A percentile compares a stretch with the other conserved stretches of the same genome.
Conservation (phyloP, 1,140 invertebrate genomes). For the Macrobrachium nipponense region DNA sequence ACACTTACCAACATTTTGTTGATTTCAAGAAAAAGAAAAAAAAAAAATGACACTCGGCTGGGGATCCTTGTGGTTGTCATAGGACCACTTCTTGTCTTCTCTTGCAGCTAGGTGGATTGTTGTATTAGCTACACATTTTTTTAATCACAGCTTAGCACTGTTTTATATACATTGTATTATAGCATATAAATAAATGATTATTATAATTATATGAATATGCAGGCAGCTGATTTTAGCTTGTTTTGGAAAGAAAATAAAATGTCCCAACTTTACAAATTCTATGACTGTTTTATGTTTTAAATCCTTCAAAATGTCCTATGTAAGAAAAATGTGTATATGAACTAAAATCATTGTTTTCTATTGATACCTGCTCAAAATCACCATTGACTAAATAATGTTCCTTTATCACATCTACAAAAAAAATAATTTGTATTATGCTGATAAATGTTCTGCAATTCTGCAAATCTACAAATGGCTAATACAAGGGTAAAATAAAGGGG, state of each 20-base stretch:
- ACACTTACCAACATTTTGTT: not conserved
- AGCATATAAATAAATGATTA: slow-evolving; percentile 56
- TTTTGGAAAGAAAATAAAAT: slow-evolving; percentile 57
- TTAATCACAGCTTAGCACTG: slow-evolving; percentile 60
- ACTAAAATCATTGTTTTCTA: no score
- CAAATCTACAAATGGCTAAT: no score
- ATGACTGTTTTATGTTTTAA: not conserved
- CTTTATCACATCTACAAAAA: no score
- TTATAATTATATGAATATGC: slow-evolving; percentile 58
- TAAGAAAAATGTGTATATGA: no score
- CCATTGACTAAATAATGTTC: no score
- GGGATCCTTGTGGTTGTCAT: slow-evolving; percentile 33
- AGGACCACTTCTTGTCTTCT: slow-evolving; percentile 39
- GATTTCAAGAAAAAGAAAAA: not conserved
- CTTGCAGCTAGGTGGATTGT: slow-evolving; percentile 59
- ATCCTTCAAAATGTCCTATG: no score
- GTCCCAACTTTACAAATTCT: slow-evolving; percentile 57
- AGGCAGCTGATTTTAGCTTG: slow-evolving; percentile 60
- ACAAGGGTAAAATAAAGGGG: no score
- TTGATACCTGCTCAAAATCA: no score
- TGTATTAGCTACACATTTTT: slow-evolving; percentile 52
- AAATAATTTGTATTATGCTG: no score
- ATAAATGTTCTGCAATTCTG: no score
- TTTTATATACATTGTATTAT: slow-evolving; percentile 62
- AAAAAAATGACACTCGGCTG: slow-evolving; percentile 26